These are phyloP conservation scores for Pluvialis apricaria DNA, from an alignment of 2,113 vertebrate species.

Conservation along the genomic window DNA sequence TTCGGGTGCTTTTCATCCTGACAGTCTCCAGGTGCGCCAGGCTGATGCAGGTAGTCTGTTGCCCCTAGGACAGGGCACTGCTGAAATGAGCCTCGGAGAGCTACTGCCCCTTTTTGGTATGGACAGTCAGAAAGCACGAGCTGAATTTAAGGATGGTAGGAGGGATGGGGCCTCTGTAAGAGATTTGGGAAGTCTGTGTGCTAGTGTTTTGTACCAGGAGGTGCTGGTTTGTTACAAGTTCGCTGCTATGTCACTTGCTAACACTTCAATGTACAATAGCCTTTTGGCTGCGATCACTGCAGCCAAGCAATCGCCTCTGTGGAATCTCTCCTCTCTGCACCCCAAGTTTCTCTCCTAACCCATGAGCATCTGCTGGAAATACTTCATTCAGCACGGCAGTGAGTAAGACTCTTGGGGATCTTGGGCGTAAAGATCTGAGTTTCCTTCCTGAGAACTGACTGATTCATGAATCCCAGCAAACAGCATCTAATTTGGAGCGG, in stretches of 20 bases:
- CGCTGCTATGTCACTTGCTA: rapidly evolving
- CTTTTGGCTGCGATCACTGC: background rate
- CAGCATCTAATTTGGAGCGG: background rate
- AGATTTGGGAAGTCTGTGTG: background rate
- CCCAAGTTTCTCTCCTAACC: background rate
- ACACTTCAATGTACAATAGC: background rate
- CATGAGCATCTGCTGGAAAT: background rate
- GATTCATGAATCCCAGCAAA: background rate
- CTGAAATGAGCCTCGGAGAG: background rate
- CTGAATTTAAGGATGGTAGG: background rate
- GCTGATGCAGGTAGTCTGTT: background rate
- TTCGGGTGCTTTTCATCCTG: background rate
- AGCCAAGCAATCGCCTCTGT: background rate
- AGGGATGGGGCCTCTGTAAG: background rate
- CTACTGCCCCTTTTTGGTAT: background rate
- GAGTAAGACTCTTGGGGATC: background rate
- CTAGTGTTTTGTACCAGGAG: background rate
- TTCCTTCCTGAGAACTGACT: background rate
- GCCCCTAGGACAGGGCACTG: background rate
- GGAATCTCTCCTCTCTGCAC: background rate
- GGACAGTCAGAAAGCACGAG: rapidly evolving
- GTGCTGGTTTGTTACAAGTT: background rate
- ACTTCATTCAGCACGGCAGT: background rate
- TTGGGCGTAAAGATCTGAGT: background rate
- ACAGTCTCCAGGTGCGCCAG: background rate